Conservation (phyloP, 2,888 invertebrate species). For the Parnassius orleans region DNA sequence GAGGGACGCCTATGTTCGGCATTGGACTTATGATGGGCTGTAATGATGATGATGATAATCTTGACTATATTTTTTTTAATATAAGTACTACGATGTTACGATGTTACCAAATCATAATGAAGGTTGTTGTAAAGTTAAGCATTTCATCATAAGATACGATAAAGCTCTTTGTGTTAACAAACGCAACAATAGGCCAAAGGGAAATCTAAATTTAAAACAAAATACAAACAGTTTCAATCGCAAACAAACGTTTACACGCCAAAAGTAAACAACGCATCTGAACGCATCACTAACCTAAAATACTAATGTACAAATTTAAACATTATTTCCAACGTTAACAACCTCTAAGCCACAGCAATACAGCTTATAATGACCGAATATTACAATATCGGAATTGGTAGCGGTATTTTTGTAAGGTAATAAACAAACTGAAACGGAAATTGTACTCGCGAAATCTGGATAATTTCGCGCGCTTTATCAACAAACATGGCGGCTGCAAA, state of each 20-base stretch:
- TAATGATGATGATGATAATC: no score
- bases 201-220: conserved; percentile 48
- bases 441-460: conserved; percentile 68
- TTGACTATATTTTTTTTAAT: no score
- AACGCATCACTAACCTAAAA: conserved; percentile 37
- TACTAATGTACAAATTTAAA: conserved; percentile 32
- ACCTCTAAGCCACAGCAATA: conserved; percentile 44
- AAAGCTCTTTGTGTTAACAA: conserved; percentile 32
- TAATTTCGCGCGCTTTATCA: conserved; percentile 67
- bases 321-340: conserved; percentile 35
- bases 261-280: conserved; percentile 39
- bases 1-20: no score
- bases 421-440: conserved; percentile 54
- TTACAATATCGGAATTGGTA: conserved; percentile 39
- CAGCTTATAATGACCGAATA: conserved; percentile 46
- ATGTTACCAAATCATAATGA: no score
- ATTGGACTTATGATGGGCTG: no score
- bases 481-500: conserved; percentile 56
- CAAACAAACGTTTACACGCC: conserved; percentile 40
- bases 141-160: neutral
- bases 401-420: conserved; percentile 48
- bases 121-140: no score
- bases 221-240: conserved; percentile 42
- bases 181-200: conserved; percentile 45
- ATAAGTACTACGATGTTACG: no score